These are phyloP conservation scores for Silurus meridionalis DNA, from an alignment of 2,113 vertebrate genomes.

Conservation along the genomic window DNA sequence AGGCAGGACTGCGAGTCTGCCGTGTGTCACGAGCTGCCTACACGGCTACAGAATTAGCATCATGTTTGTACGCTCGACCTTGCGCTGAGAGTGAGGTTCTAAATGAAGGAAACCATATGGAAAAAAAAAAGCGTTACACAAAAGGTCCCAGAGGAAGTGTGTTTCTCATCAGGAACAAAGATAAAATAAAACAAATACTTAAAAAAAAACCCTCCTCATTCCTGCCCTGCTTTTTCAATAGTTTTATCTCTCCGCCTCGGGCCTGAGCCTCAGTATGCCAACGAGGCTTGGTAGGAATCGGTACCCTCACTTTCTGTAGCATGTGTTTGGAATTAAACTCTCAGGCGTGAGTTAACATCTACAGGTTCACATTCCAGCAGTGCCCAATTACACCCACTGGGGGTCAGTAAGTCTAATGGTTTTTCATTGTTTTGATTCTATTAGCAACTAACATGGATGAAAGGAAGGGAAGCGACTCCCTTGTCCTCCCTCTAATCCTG, in stretches of 20 bases:
- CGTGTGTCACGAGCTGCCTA: conserved; percentile 10
- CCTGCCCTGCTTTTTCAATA: background rate
- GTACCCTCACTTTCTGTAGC: conserved; percentile 29
- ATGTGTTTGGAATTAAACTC: conserved; percentile 48
- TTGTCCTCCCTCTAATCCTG: conserved; percentile 28
- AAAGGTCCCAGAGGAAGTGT: conserved; percentile 15
- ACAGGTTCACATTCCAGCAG: conserved; percentile 43
- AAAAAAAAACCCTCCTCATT: background rate
- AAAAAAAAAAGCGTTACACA: background rate
- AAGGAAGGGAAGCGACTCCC: conserved; percentile 24
- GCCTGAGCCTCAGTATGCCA: background rate
- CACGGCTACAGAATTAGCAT: conserved; percentile 15
- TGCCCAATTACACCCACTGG: conserved; percentile 45
- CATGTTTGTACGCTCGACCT: conserved; percentile 17
- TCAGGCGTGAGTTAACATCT: conserved; percentile 25
- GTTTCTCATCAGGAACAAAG: conserved; percentile 41
- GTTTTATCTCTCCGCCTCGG: conserved; percentile 15
- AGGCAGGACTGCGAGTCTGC: conserved; percentile 8
- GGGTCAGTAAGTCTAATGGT: conserved; percentile 32
- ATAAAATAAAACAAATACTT: conserved; percentile 24
- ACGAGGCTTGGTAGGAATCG: background rate
- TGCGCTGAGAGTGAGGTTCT: conserved; percentile 3
- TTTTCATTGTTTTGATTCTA: conserved; percentile 44
- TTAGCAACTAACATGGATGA: conserved; percentile 51
- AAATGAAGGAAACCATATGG: conserved; percentile 38